Conservation (phyloP, 2,888 invertebrate species). For the Troides helena region DNA sequence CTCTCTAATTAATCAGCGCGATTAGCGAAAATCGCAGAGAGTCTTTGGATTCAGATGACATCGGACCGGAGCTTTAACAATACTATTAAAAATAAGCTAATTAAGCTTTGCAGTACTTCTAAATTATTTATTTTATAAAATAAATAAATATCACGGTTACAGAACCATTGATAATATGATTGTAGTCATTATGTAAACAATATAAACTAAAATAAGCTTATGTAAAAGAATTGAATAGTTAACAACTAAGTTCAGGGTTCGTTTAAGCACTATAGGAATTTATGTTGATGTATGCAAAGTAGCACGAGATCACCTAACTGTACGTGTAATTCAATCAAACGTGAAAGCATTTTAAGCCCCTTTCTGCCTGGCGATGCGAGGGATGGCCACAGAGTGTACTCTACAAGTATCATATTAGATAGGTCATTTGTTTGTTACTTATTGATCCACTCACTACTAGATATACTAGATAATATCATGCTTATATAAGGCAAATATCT, state of each 20-base stretch:
- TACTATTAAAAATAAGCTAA: too few species aligned
- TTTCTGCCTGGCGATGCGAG: constrained; percentile 16
- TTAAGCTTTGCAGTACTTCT: too few species aligned
- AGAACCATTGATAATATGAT: too few species aligned
- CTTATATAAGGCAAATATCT: not conserved
- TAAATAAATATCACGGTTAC: too few species aligned
- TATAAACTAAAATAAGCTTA: not conserved
- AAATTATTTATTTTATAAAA: too few species aligned
- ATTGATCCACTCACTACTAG: not conserved
- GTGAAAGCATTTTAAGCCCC: constrained; percentile 24
- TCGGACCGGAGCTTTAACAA: too few species aligned
- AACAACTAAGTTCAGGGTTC: not conserved
- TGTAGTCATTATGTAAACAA: not conserved
- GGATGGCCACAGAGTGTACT: constrained; percentile 10
- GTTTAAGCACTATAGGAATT: constrained; percentile 9
- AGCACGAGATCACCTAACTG: constrained; percentile 15
- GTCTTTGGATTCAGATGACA: too few species aligned
- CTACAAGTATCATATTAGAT: constrained; percentile 1
- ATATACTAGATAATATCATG: not conserved
- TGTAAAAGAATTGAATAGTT: not conserved
- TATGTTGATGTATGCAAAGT: constrained; percentile 21
- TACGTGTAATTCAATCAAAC: constrained; percentile 23
- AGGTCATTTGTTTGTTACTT: constrained; percentile 14
- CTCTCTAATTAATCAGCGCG: too few species aligned
- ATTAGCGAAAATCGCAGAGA: too few species aligned